Conservation (phyloP, 2,888 invertebrate species). For the Oligia fasciuncula region DNA sequence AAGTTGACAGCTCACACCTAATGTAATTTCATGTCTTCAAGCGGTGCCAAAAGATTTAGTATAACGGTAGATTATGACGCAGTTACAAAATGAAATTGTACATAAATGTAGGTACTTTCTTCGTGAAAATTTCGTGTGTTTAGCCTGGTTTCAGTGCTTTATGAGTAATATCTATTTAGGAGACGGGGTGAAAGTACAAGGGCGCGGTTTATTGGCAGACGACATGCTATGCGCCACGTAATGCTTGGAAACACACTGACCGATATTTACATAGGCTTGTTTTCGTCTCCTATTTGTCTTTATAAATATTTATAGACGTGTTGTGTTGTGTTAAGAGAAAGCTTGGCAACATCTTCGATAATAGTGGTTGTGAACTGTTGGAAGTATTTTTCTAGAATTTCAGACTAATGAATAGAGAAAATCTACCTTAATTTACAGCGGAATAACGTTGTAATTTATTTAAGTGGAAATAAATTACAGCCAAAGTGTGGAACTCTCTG, state of each 20-base stretch:
- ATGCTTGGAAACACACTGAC: slow-evolving; percentile 20
- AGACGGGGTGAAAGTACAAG: slow-evolving; percentile 51
- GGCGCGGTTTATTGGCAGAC: slow-evolving; percentile 55
- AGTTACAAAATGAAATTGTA: background rate
- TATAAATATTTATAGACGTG: background rate
- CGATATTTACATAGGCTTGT: slow-evolving; percentile 30
- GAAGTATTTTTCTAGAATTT: background rate
- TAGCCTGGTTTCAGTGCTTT: slow-evolving; percentile 12
- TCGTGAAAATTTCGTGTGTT: slow-evolving; percentile 23
- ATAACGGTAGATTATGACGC: background rate
- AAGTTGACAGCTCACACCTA: slow-evolving; percentile 10
- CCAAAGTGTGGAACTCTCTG: no score
- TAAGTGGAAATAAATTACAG: background rate
- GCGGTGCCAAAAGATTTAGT: slow-evolving; percentile 30
- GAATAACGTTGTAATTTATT: background rate
- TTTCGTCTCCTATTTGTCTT: slow-evolving; percentile 1
- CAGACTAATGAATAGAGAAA: no score
- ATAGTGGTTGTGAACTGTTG: background rate
- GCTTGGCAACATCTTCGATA: background rate
- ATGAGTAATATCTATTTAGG: slow-evolving; percentile 39
- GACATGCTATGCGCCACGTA: slow-evolving; percentile 51
- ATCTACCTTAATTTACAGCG: background rate
- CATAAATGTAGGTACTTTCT: slow-evolving; percentile 1
- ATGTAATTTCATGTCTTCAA: slow-evolving; percentile 15
- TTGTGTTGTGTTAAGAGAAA: background rate